phyloP scores from a whole-genome alignment of 2,797 vertebrate genomes.

The Gadopsis bispinosus region DNA sequence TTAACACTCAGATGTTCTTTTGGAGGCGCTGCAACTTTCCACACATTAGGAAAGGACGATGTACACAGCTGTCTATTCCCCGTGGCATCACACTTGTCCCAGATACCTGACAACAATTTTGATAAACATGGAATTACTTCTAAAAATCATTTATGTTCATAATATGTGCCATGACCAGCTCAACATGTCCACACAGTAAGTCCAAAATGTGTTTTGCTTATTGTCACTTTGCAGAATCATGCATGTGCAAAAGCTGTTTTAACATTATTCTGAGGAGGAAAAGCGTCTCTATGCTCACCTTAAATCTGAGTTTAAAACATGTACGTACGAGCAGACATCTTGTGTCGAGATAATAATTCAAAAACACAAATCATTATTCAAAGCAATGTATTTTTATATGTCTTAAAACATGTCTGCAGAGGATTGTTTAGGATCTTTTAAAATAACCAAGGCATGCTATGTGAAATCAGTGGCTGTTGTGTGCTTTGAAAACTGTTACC shows the following conservation, averaged over 20 bases:
- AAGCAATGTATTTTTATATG: background rate
- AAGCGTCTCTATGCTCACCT: background rate
- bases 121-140: background rate
- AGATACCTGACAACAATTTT: background rate
- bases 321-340: background rate
- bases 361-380: background rate
- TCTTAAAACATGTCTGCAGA: background rate
- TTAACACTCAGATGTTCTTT: background rate
- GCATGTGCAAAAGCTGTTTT: background rate
- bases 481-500: background rate
- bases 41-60: background rate
- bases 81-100: background rate
- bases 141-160: background rate
- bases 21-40: background rate
- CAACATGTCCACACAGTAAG: background rate
- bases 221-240: background rate
- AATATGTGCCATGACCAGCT: background rate
- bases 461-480: background rate
- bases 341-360: too few relatives aligned
- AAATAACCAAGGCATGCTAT: background rate
- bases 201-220: too few relatives aligned
- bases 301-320: background rate
- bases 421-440: background rate
- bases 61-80: background rate
- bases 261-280: too few relatives aligned